Evolutionary conservation across 2,797 vertebrate genomes (phyloP).

Genomic region (Halcyon leucocephala): DNA sequence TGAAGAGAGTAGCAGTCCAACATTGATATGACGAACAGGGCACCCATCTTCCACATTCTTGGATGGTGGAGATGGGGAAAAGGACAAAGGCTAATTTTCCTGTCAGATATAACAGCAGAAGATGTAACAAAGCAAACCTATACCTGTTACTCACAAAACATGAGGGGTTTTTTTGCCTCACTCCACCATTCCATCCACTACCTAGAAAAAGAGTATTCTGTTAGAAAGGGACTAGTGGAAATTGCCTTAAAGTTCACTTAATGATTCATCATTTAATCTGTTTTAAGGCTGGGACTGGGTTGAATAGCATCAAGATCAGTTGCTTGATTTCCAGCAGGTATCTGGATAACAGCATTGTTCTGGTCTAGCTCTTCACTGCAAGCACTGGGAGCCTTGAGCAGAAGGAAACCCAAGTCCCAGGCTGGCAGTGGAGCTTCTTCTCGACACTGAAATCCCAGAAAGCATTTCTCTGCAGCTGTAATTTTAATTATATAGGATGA

Average conservation of each 20-base stretch:
- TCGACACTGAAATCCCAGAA: not conserved
- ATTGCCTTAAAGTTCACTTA: not conserved
- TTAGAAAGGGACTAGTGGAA: not conserved
- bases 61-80: not conserved
- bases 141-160: not conserved
- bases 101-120: not conserved
- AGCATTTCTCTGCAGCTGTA: constrained; percentile 33
- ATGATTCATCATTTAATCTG: not conserved
- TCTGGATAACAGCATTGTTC: not conserved
- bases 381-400: not conserved
- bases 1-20: not conserved
- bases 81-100: not conserved
- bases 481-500: constrained; percentile 55
- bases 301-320: not conserved
- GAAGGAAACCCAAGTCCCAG: not conserved
- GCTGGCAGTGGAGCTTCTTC: not conserved
- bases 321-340: not conserved
- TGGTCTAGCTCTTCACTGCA: not conserved
- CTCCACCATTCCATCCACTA: not conserved
- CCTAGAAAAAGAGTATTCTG: not conserved
- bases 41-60: not conserved
- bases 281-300: not conserved
- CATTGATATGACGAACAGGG: not conserved
- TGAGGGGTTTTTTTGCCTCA: not conserved
- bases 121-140: not conserved